Conservation (phyloP, 2,113 vertebrate genomes). For the Phaethornis superciliosus region DNA sequence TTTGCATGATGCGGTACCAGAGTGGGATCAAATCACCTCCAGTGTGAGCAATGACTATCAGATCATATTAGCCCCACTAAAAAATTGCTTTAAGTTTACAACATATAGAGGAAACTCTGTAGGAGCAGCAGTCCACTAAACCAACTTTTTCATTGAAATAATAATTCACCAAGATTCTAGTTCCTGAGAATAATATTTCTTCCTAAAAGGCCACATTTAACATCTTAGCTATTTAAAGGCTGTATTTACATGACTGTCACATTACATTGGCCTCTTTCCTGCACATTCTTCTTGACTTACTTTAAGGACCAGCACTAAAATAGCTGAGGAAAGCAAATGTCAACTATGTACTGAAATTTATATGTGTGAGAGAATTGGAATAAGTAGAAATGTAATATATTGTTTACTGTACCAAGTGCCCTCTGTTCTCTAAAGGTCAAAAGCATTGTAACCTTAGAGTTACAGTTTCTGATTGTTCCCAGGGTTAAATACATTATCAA, state of each 20-base stretch:
- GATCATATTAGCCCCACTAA: slow-evolving; percentile 48
- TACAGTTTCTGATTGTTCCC: slow-evolving; percentile 93
- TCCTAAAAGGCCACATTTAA: slow-evolving; percentile 71
- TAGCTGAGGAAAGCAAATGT: slow-evolving; percentile 91
- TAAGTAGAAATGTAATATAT: slow-evolving; percentile 91
- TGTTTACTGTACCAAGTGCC: slow-evolving; percentile 84
- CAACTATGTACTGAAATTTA: slow-evolving; percentile 86
- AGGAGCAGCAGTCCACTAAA: slow-evolving; percentile 40
- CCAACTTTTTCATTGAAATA: slow-evolving; percentile 52
- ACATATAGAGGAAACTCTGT: background rate
- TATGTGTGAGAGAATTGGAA: slow-evolving; percentile 86
- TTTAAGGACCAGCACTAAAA: slow-evolving; percentile 80
- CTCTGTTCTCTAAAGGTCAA: slow-evolving; percentile 90
- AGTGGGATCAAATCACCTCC: slow-evolving; percentile 65
- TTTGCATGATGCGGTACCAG: slow-evolving; percentile 66
- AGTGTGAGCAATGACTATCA: slow-evolving; percentile 51
- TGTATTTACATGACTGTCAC: slow-evolving; percentile 77
- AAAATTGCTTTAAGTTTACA: slow-evolving; percentile 50
- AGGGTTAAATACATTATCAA: slow-evolving; percentile 96
- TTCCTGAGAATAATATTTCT: slow-evolving; percentile 74
- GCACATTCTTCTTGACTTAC: slow-evolving; percentile 76
- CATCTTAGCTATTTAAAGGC: slow-evolving; percentile 73
- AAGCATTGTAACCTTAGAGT: slow-evolving; percentile 84
- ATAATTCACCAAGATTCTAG: slow-evolving; percentile 61
- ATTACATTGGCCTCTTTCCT: slow-evolving; percentile 71